Evolutionary conservation across 2,888 invertebrate genomes (phyloP), one percentile per base, ranked within the genome.

Genomic region (Lapara coniferarum): DNA sequence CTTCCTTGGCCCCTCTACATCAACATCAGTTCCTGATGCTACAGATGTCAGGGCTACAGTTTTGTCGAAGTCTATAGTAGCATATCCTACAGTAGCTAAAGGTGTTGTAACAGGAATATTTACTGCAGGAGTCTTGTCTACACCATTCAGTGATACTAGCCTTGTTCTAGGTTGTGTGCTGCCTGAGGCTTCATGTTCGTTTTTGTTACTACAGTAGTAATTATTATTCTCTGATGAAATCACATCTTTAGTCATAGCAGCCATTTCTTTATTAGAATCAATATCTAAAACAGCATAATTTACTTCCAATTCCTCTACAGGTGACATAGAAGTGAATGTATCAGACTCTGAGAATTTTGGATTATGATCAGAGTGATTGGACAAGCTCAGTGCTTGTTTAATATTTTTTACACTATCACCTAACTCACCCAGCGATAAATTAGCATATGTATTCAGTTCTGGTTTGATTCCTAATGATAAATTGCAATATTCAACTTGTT

Each of bases 11-110:
- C 97, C 96, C 80, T 97, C 97, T 71, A 94, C 90, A 82, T 96
- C 96, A 67, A 95, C 93, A 72, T 96, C 96, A 69, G 95, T 94
- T 66, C 95, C 95, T 7, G 96, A 95, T 78, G 97, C 96, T 51
- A 96, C 96, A 46, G 97, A 97, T 25, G 97, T 97, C 46, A 99
- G 94, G 30, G 98, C 98, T 69, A 96, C 97, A 0, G 99, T 99
- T 92, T 97, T 97, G 81, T 98, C 96, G 89, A 99, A 98, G 91
- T 99, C 99, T 78, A 99, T 99, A 0, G 97, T 97, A 10, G 97
- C 97, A 85, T 98, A 98, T 67, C 97, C 96, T 77, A 96, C 94
- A 66, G 84, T 85, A 52, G 85, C 82, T 16, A 68, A 96, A 95
- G 72, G 97, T 95, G 86, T 96, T 96, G 75, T 96, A 14, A 75